A percentile compares a stretch with the other conserved stretches of the same genome.
Evolutionary conservation across 2,113 vertebrate species (phyloP).

Genomic region (Oryctolagus cuniculus): DNA sequence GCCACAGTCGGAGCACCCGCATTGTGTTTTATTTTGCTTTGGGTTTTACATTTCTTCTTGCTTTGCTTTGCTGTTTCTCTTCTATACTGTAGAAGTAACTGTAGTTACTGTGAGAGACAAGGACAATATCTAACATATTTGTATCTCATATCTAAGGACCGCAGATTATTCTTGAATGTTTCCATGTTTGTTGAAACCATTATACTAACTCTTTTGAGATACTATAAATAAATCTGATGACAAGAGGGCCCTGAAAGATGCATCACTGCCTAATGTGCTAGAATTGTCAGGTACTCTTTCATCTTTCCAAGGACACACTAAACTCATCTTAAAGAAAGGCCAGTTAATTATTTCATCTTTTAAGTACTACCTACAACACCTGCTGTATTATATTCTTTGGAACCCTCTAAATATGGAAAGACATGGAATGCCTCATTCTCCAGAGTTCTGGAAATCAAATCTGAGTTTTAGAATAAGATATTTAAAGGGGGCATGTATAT

Average conservation of each 20-base stretch:
- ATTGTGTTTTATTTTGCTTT: neutral
- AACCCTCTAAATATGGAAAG: slow-evolving; percentile 14
- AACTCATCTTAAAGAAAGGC: neutral
- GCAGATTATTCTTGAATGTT: neutral
- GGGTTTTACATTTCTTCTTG: neutral
- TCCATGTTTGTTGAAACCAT: slow-evolving; percentile 27
- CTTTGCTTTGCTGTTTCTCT: neutral
- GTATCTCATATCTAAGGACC: neutral
- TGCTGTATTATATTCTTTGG: slow-evolving; percentile 9
- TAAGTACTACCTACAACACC: slow-evolving; percentile 23
- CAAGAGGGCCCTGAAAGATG: neutral
- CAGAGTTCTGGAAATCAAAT: slow-evolving; percentile 33
- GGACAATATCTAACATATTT: neutral
- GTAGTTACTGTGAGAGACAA: neutral
- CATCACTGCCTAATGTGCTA: neutral
- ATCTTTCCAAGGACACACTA: neutral
- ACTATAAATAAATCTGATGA: slow-evolving; percentile 20
- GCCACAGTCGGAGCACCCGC: neutral
- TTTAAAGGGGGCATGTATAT: neutral
- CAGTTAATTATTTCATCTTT: slow-evolving; percentile 45
- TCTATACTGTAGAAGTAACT: neutral
- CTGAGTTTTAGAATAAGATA: neutral
- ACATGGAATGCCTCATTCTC: neutral
- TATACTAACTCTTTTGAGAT: slow-evolving; percentile 38
- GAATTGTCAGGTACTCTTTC: slow-evolving; percentile 3